Evolutionary conservation across 2,888 invertebrate genomes (phyloP).

Genomic region (Drosophila mulleri): DNA sequence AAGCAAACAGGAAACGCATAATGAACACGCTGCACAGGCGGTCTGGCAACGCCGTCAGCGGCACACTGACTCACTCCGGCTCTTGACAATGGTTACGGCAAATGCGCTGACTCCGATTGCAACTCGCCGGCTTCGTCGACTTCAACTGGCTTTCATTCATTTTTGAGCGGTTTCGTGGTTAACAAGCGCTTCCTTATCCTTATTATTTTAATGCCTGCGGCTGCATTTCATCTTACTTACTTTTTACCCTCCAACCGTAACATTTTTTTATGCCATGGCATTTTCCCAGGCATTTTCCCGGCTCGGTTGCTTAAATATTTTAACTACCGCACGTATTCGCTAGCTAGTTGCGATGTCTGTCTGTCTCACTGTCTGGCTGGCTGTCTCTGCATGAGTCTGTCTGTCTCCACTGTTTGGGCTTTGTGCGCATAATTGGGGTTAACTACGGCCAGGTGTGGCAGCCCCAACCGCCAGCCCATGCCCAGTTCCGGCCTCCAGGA

Average conservation of each 20-base stretch:
- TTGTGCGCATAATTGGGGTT: conserved; percentile 80
- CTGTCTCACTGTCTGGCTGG: conserved; percentile 8
- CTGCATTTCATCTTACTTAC: conserved; percentile 80
- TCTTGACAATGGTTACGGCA: conserved; percentile 13
- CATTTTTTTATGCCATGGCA: conserved; percentile 33
- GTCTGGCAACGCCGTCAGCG: conserved; percentile 58
- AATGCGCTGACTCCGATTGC: conserved; percentile 2
- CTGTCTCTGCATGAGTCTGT: conserved; percentile 4
- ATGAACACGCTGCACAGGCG: conserved; percentile 65
- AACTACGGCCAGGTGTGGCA: conserved; percentile 72
- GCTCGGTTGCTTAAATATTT: conserved; percentile 71
- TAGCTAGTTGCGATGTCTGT: conserved; percentile 39
- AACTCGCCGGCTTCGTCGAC: conserved; percentile 8
- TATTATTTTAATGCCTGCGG: conserved; percentile 82
- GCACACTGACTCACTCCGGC: conserved; percentile 59
- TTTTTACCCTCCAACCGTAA: conserved; percentile 25
- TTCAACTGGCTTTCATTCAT: conserved; percentile 63
- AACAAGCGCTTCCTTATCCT: conserved; percentile 82
- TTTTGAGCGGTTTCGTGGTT: conserved; percentile 79
- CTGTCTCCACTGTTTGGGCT: conserved; percentile 44
- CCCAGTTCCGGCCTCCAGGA: conserved; percentile 36
- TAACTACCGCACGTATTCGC: conserved; percentile 56
- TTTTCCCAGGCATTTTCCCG: conserved; percentile 52
- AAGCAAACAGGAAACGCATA: conserved; percentile 80
- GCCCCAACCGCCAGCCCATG: conserved; percentile 18